These are phyloP conservation scores for Meriones unguiculatus DNA, from an alignment of 2,113 vertebrate genomes.

Conservation along the genomic window DNA sequence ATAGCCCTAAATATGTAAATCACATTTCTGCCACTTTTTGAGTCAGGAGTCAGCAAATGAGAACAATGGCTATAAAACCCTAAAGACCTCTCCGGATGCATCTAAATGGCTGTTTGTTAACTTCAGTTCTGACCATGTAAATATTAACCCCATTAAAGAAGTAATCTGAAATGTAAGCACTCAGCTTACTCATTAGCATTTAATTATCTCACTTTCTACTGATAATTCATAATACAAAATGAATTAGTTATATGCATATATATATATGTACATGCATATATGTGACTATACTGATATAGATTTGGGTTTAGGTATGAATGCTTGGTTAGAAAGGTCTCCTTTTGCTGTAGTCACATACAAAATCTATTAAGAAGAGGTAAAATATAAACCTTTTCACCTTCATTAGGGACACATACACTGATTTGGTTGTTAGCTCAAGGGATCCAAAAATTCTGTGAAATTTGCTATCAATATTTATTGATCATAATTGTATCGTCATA, in stretches of 20 bases:
- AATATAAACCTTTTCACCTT: not conserved
- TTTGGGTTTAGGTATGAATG: constrained; percentile 43
- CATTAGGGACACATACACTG: not conserved
- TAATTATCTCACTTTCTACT: constrained; percentile 82
- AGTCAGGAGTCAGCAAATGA: constrained; percentile 78
- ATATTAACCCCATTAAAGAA: constrained; percentile 84
- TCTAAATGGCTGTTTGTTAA: constrained; percentile 85
- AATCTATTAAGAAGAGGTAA: not conserved
- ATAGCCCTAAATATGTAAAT: constrained; percentile 81
- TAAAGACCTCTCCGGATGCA: constrained; percentile 80
- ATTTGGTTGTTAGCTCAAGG: not conserved
- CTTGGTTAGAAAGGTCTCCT: constrained; percentile 23
- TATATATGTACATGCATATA: not conserved
- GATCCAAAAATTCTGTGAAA: not conserved
- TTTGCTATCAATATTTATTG: constrained; percentile 51
- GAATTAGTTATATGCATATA: constrained; percentile 18
- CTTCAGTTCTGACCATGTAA: constrained; percentile 86
- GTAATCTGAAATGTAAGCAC: constrained; percentile 84
- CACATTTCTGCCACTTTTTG: constrained; percentile 80
- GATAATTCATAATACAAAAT: constrained; percentile 77
- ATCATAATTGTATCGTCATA: constrained; percentile 25
- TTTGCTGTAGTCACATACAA: not conserved
- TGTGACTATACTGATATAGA: not conserved
- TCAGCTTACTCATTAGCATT: constrained; percentile 82
- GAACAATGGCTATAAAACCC: constrained; percentile 83